Percentiles rank a stretch among this genome's conserved stretches.
Evolutionary conservation across 2,888 invertebrate genomes (phyloP).

Genomic region (Rugalucina vietnamica): DNA sequence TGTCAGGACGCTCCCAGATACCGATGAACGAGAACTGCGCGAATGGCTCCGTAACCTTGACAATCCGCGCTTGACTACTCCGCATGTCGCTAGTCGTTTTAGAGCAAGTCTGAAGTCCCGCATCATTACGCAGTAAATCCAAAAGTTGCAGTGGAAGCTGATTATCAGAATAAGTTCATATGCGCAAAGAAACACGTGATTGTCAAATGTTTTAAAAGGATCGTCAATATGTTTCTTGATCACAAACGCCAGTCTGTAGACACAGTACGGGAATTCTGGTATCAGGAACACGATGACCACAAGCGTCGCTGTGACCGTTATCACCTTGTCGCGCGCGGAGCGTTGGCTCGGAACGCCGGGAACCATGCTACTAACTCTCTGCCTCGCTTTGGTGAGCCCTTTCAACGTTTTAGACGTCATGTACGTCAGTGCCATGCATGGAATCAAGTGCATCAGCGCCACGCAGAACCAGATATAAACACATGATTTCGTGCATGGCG

Average conservation of each 20-base stretch:
- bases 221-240: background rate
- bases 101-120: constrained; percentile 43
- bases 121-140: constrained; percentile 62
- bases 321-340: constrained; percentile 45
- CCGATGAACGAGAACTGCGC: constrained; percentile 3
- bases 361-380: constrained; percentile 32
- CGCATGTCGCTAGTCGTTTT: constrained; percentile 15
- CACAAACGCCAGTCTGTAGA: constrained; percentile 37
- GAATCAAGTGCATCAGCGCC: constrained; percentile 40
- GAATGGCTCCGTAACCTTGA: constrained; percentile 22
- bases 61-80: background rate
- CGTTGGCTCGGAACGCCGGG: constrained; percentile 13
- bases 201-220: background rate
- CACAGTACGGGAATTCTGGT: constrained; percentile 52
- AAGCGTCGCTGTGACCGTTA: constrained; percentile 44
- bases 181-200: constrained; percentile 33
- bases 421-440: constrained; percentile 32
- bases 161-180: constrained; percentile 45
- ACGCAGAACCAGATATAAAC: constrained; percentile 54
- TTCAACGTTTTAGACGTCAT: constrained; percentile 41
- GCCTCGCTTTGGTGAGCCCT: constrained; percentile 32
- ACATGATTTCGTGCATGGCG: constrained; percentile 45
- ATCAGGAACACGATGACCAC: constrained; percentile 53
- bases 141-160: constrained; percentile 53
- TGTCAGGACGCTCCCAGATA: constrained; percentile 18